Conservation (phyloP, 1,140 invertebrate species). For the Aphidius ervi region DNA sequence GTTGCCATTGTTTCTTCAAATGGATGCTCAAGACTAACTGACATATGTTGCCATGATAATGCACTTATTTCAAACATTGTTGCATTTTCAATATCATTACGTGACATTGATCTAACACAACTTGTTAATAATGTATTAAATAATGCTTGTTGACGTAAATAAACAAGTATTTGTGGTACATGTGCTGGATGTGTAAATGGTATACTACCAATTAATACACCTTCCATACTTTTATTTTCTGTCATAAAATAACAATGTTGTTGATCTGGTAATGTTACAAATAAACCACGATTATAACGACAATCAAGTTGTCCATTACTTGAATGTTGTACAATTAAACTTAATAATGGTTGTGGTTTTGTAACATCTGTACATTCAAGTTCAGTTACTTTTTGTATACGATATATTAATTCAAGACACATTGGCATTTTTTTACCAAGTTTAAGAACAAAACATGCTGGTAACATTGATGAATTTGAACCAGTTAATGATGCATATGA, state of each 20-base stretch:
- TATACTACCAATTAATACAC: slow-evolving; percentile 75
- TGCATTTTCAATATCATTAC: slow-evolving; percentile 69
- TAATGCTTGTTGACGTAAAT: slow-evolving; percentile 82
- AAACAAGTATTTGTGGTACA: slow-evolving; percentile 82
- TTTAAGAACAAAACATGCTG: slow-evolving; percentile 86
- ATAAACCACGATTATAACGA: slow-evolving; percentile 68
- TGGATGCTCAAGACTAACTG: slow-evolving; percentile 88
- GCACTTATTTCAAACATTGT: slow-evolving; percentile 90
- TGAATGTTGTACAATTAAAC: slow-evolving; percentile 69
- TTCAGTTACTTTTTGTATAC: slow-evolving; percentile 70
- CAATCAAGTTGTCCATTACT: slow-evolving; percentile 67
- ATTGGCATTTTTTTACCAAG: slow-evolving; percentile 84
- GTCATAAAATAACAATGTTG: slow-evolving; percentile 92
- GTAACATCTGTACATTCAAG: slow-evolving; percentile 67
- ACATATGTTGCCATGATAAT: slow-evolving; percentile 82
- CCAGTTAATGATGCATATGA: slow-evolving; percentile 73
- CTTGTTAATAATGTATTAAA: slow-evolving; percentile 87
- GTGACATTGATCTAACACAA: slow-evolving; percentile 71
- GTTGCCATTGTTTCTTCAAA: slow-evolving; percentile 88
- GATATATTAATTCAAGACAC: slow-evolving; percentile 68
- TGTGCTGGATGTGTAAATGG: slow-evolving; percentile 92
- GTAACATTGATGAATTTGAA: slow-evolving; percentile 82
- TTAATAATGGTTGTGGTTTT: slow-evolving; percentile 65
- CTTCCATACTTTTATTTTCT: slow-evolving; percentile 73
- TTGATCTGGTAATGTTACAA: slow-evolving; percentile 85